Conservation (phyloP, 2,888 invertebrate species). For the Sturmia bella region DNA sequence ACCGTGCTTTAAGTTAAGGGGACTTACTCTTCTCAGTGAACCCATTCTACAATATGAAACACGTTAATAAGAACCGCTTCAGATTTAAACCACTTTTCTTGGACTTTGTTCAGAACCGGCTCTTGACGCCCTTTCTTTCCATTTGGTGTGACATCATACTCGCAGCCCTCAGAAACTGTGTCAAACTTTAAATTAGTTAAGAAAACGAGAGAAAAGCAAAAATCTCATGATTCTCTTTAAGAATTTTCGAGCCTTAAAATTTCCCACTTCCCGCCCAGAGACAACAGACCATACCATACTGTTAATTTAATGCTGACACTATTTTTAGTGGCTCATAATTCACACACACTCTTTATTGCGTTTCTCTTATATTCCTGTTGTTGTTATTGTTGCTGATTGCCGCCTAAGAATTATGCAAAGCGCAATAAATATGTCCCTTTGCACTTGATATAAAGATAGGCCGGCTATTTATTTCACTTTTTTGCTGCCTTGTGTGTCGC, state of each 20-base stretch:
- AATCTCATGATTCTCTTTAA: not conserved
- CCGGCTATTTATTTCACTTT: slow-evolving; percentile 71
- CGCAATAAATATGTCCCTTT: slow-evolving; percentile 82
- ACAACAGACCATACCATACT: no score
- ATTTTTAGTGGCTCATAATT: slow-evolving; percentile 70
- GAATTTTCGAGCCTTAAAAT: not conserved
- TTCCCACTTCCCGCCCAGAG: not conserved
- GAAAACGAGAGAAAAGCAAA: no score
- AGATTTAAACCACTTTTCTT: no score
- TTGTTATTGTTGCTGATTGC: slow-evolving; percentile 61
- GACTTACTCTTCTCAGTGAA: no score
- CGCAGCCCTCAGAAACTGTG: no score
- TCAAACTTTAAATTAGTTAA: no score
- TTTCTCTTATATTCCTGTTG: slow-evolving; percentile 59
- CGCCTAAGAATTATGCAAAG: slow-evolving; percentile 71
- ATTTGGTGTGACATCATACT: no score
- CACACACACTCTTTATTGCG: slow-evolving; percentile 69
- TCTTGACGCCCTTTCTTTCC: no score
- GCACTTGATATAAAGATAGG: slow-evolving; percentile 80
- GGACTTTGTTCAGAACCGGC: no score
- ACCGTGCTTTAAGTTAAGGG: no score
- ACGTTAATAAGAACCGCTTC: no score
- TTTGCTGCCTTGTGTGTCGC: slow-evolving; percentile 17
- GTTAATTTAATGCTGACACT: slow-evolving; percentile 64
- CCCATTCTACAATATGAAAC: no score